Base-by-base conservation (phyloP, 2,797 vertebrate genomes). In the Avahi laniger region DNA sequence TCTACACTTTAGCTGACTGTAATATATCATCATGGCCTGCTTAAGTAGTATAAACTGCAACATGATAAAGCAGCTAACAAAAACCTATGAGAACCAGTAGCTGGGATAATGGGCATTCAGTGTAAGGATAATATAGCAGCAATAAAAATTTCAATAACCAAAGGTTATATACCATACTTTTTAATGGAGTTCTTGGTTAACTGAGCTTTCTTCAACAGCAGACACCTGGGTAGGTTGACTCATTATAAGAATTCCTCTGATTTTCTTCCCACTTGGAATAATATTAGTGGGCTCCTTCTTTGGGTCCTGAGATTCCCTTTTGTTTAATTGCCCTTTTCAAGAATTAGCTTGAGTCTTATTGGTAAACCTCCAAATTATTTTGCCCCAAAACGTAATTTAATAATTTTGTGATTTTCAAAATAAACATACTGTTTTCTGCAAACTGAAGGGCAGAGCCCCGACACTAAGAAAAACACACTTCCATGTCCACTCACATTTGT, bases 11-110 rank as follows among this genome's bases (percentile, higher is more conserved):
- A 97, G 97, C 96, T 92, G 95, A 96, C 95, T 95, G 76, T 92
- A 98, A 97, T 98, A 97, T 91, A 98, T 98, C 97, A 98, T 96
- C 97, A 96, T 48, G 89, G 93, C 28, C 95, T 73, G 94, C 94
- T 97, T 97, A 97, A 96, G 94, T 96, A 93, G 87, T 97, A 97
- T 96, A 97, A 97, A 97, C 97, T 93, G 87, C 86, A 96, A 96
- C 82, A 88, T 97, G 96, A 97, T 97, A 96, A 97, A 98, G 89
- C 93, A 92, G 93, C 97, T 97, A 97, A 97, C 85, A 97, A 89
- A 97, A 95, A 95, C 89, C 83, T 97, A 90, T 69, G 95, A 97
- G 95, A 97, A 97, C 43, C 46, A 97, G 96, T 95, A 97, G 83
- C 91, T 97, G 75, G 59, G 67, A 95, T 97, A 98, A 98, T 96